phyloP scores from a whole-genome alignment of 2,797 vertebrate species.

The Falco cherrug region DNA sequence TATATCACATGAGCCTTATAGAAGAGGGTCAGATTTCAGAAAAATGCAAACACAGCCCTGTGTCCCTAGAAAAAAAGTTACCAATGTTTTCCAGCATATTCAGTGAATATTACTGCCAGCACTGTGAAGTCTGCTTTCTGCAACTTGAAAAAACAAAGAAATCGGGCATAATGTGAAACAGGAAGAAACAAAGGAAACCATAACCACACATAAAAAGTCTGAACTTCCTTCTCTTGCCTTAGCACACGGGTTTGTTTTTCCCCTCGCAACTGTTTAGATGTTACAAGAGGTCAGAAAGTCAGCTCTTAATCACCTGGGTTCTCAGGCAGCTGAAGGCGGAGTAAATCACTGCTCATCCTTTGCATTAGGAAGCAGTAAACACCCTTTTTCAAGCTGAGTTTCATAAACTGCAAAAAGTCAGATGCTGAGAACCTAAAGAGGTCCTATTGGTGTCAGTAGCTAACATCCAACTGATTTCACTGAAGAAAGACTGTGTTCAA shows the following conservation, averaged over 20 bases:
- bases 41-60: neutral
- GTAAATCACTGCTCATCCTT: neutral
- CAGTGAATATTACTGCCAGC: neutral
- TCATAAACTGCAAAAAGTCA: neutral
- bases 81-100: neutral
- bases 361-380: neutral
- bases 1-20: neutral
- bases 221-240: conserved; percentile 38
- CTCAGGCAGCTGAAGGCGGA: neutral
- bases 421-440: neutral
- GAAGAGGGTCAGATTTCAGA: neutral
- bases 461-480: neutral
- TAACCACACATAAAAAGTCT: conserved; percentile 36
- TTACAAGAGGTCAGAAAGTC: neutral
- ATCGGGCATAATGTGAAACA: neutral
- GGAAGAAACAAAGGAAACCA: conserved; percentile 63
- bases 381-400: neutral
- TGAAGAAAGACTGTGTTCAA: neutral
- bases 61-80: neutral
- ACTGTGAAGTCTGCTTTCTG: neutral
- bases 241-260: conserved; percentile 11
- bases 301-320: neutral
- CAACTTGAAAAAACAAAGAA: neutral
- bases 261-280: neutral
- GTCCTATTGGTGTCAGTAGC: neutral